phyloP scores from a whole-genome alignment of 2,113 vertebrate species.

The Ctenomys sociabilis region DNA sequence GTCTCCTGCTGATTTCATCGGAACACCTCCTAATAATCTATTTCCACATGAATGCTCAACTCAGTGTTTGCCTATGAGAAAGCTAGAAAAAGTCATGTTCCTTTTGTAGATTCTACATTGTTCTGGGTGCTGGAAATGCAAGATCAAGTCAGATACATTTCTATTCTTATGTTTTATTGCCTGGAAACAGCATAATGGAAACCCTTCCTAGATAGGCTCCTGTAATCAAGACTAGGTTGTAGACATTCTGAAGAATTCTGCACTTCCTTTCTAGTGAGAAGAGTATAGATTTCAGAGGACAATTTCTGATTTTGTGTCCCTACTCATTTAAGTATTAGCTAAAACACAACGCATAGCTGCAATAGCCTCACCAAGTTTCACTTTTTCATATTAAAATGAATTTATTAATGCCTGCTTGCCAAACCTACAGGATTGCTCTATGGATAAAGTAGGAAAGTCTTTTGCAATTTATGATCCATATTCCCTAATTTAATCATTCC shows the following conservation, averaged over 20 bases:
- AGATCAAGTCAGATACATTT: background rate
- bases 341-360: background rate
- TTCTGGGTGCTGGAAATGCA: background rate
- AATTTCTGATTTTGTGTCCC: conserved; percentile 32
- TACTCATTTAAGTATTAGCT: background rate
- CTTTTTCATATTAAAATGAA: background rate
- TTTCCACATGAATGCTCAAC: background rate
- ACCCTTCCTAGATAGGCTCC: background rate
- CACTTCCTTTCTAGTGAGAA: background rate
- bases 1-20: background rate
- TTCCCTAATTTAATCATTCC: conserved; percentile 51
- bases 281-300: background rate
- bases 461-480: background rate
- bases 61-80: background rate
- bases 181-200: background rate
- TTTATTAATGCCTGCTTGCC: background rate
- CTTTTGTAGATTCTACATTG: background rate
- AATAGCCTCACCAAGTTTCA: background rate
- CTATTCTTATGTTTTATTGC: background rate
- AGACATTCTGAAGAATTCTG: conserved; percentile 11
- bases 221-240: background rate
- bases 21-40: background rate
- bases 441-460: background rate
- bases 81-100: background rate
- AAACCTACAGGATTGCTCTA: background rate